Percentiles rank a stretch among this genome's conserved stretches.
phyloP scores from a whole-genome alignment of 2,797 vertebrate genomes.

The Crocodylus rhombifer region DNA sequence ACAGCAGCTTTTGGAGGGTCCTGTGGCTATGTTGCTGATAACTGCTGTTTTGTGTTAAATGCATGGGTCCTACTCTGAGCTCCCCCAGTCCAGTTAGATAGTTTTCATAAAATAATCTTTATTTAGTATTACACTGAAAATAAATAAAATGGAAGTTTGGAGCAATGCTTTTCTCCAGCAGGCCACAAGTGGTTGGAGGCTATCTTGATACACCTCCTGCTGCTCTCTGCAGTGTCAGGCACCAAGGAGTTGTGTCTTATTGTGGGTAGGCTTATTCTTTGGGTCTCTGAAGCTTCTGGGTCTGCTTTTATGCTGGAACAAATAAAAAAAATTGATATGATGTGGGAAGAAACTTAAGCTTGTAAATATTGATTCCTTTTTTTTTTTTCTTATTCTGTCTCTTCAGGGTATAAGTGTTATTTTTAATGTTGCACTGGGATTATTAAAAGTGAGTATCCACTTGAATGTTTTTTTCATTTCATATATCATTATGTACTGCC shows the following conservation, averaged over 20 bases:
- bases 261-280: neutral
- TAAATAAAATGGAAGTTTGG: neutral
- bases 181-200: neutral
- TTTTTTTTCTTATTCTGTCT: constrained; percentile 55
- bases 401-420: constrained; percentile 97
- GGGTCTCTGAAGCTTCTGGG: neutral
- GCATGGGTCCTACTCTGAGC: neutral
- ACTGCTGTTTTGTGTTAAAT: neutral
- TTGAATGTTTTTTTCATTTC: neutral
- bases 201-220: neutral
- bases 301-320: neutral
- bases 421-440: constrained; percentile 96
- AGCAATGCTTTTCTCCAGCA: neutral
- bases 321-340: neutral
- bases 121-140: neutral
- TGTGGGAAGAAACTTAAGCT: neutral
- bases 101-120: neutral
- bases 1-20: neutral
- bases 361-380: constrained; percentile 17
- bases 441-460: constrained; percentile 90
- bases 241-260: neutral
- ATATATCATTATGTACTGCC: neutral
- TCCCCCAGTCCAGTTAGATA: neutral
- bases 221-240: fast-evolving
- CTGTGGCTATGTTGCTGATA: neutral